Evolutionary conservation across 2,888 invertebrate species (phyloP).

Genomic region (Protonemura montana): DNA sequence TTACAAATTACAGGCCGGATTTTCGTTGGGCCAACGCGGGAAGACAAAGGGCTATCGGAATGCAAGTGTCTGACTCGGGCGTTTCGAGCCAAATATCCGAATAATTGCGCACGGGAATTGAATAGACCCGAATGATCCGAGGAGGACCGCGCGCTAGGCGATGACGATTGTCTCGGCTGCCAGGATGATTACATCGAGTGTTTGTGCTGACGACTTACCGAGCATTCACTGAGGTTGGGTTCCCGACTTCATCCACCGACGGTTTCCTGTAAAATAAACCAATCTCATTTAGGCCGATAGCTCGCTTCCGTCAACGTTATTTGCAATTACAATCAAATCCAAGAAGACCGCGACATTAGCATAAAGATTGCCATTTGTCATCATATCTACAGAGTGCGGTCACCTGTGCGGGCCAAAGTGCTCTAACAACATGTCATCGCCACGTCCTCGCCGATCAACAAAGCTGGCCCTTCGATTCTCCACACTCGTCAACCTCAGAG

Average conservation of each 20-base stretch:
- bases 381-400: neutral
- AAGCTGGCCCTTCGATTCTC: neutral
- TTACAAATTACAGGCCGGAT: neutral
- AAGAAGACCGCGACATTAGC: no score
- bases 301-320: no score
- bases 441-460: neutral
- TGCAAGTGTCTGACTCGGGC: neutral
- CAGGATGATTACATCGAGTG: neutral
- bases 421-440: neutral
- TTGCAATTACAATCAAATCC: no score
- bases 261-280: conserved; percentile 78
- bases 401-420: neutral
- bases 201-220: conserved; percentile 73
- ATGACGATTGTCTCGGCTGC: neutral
- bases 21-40: neutral
- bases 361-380: no score
- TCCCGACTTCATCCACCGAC: conserved; percentile 84
- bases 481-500: neutral
- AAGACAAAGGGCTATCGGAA: neutral
- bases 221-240: conserved; percentile 84
- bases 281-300: neutral
- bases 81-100: neutral
- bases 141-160: neutral
- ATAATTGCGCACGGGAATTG: neutral
- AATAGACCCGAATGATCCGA: neutral